Percentiles rank a stretch among this genome's conserved stretches.
phyloP scores from a whole-genome alignment of 2,888 invertebrate species.

The Leptopilina drosophilae region DNA sequence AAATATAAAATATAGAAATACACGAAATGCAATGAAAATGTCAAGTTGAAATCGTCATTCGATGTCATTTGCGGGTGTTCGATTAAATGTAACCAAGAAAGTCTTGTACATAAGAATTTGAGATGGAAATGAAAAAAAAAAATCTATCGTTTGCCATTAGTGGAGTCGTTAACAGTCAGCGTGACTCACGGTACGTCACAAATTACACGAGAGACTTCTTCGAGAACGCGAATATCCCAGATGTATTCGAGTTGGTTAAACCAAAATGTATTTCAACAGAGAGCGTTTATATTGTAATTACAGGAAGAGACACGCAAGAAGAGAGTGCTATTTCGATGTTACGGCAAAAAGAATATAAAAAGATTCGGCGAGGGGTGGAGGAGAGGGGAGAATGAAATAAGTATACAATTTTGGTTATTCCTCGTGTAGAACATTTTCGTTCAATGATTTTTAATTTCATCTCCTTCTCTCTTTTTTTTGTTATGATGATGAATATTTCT shows the following conservation, averaged over 20 bases:
- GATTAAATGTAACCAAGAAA: constrained; percentile 42
- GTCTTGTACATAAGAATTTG: constrained; percentile 28
- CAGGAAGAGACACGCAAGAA: constrained; percentile 63
- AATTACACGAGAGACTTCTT: constrained; percentile 50
- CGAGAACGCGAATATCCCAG: constrained; percentile 42
- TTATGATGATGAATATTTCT: background rate
- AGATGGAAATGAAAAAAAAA: constrained; percentile 34
- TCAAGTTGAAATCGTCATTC: constrained; percentile 14
- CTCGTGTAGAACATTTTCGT: constrained; percentile 16
- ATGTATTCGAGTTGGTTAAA: constrained; percentile 56
- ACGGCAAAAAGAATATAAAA: constrained; percentile 42
- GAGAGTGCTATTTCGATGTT: constrained; percentile 56
- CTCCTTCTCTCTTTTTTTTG: background rate
- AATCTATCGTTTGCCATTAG: constrained; percentile 45
- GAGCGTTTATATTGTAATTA: constrained; percentile 57
- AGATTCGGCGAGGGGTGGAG: too few relatives aligned
- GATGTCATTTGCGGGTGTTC: constrained; percentile 23
- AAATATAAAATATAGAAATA: background rate
- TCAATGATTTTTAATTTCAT: constrained; percentile 28
- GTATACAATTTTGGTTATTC: background rate
- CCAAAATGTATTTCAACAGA: constrained; percentile 58
- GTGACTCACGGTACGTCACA: constrained; percentile 52
- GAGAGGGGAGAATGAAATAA: constrained; percentile 23
- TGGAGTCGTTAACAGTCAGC: constrained; percentile 52
- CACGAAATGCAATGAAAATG: constrained; percentile 22